Evolutionary conservation across 1,140 invertebrate genomes (phyloP).

Genomic region (Drosophila watanabei): DNA sequence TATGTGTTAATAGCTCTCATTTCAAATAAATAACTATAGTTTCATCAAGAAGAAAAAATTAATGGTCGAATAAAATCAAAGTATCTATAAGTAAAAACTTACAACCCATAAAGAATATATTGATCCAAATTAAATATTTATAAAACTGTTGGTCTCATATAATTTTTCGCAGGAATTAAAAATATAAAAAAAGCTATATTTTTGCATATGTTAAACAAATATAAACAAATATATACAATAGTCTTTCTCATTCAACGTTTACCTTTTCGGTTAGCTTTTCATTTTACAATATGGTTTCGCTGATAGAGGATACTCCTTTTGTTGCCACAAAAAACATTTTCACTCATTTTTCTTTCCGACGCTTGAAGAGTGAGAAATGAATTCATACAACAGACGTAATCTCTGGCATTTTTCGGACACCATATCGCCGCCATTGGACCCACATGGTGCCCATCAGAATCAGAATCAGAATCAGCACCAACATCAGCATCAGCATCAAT

Average conservation of each 20-base stretch:
- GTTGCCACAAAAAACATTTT: no score
- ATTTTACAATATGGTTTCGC: background rate
- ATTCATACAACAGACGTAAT: constrained; percentile 45
- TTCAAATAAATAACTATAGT: background rate
- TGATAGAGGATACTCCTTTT: background rate
- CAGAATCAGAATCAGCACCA: constrained; percentile 24
- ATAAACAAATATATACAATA: background rate
- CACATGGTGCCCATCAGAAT: constrained; percentile 12
- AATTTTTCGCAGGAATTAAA: no score
- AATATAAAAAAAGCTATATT: background rate
- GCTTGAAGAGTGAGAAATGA: constrained; percentile 11
- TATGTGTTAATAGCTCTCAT: no score
- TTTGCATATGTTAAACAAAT: no score
- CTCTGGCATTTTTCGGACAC: constrained; percentile 42
- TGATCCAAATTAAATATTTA: background rate
- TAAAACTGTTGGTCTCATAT: background rate
- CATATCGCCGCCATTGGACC: constrained; percentile 18
- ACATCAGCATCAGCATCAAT: constrained; percentile 30
- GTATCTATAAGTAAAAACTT: background rate
- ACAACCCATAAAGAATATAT: no score
- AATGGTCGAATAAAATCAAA: background rate
- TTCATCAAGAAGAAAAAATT: background rate
- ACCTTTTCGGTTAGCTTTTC: background rate
- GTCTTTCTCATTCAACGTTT: background rate
- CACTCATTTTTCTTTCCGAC: background rate